A percentile compares a stretch with the other conserved stretches of the same genome.
Conservation (phyloP, 2,888 invertebrate genomes). For the Desoria tigrina region DNA sequence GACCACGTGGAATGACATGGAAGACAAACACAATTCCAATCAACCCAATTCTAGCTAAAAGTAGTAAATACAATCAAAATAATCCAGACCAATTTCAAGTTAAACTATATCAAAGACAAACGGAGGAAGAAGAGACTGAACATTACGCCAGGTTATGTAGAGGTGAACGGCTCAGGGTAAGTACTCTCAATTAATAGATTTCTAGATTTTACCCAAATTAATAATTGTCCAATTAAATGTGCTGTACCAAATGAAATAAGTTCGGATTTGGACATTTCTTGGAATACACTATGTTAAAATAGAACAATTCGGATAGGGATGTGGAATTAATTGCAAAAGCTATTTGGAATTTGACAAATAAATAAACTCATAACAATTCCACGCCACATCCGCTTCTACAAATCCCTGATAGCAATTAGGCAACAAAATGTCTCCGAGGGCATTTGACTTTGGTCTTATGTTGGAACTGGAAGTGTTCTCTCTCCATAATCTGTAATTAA, state of each 20-base stretch:
- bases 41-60: conserved; percentile 50
- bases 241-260: background rate
- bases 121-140: conserved; percentile 55
- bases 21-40: conserved; percentile 54
- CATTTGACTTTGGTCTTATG: too few species aligned
- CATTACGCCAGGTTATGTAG: conserved; percentile 55
- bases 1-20: conserved; percentile 54
- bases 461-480: too few species aligned
- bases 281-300: too few species aligned
- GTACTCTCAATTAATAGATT: conserved; percentile 14
- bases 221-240: background rate
- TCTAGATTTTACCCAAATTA: background rate
- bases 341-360: too few species aligned
- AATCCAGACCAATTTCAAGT: conserved; percentile 38
- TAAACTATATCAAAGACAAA: conserved; percentile 53
- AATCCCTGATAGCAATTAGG: too few species aligned
- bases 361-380: too few species aligned
- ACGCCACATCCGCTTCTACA: too few species aligned
- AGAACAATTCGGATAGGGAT: background rate
- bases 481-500: too few species aligned
- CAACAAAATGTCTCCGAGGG: too few species aligned
- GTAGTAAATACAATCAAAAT: conserved; percentile 49
- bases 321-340: too few species aligned
- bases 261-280: too few species aligned
- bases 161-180: conserved; percentile 55